Base-by-base conservation (phyloP, 2,888 invertebrate species). In the Cryptops parisi region DNA sequence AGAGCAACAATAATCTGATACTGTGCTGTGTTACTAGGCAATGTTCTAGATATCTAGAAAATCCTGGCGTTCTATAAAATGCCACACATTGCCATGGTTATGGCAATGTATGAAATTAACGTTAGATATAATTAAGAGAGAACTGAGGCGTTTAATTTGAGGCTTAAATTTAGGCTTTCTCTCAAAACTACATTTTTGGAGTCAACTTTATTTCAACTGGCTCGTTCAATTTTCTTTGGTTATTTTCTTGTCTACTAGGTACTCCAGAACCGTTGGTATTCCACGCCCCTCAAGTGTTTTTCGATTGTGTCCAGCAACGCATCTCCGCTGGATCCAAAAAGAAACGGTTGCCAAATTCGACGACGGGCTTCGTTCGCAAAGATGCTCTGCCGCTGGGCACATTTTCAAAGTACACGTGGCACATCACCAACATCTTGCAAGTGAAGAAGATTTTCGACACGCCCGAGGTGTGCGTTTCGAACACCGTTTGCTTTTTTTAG, bases 391-490 rank as follows among this genome's bases (percentile, higher is more conserved):
- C 79, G 19, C 64, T 79, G 49, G 81, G 81, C 38, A 79, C 77
- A 15, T 79, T 80, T 56, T 78, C 77, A 1, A 80, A 79, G 63
- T 80, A 80, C 62, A 77, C 77, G 0, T 84, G 82, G 80, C 77
- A 79, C 59, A 80, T 85, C 48, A 79, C 78, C 22, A 81, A 79
- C 63, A 75, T 81, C 22, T 64, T 79, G 22, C 81, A 81, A 47
- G 77, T 84, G 0, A 80, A 81, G 63, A 77, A 79, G 62, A 82
- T 85, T 60, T 84, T 86, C 63, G 78, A 79, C 60, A 82, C 79
- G 1, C 69, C 76, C 1, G 68, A 77, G 62, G 78, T 79, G 65
- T n/a, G n/a, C n/a, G 21, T n/a, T n/a, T n/a, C n/a, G n/a, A n/a
- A n/a, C n/a, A n/a, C n/a, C n/a, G n/a, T n/a, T n/a, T n/a, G n/a